phyloP scores from a whole-genome alignment of 2,888 invertebrate species.

The Mycalesis mineus region DNA sequence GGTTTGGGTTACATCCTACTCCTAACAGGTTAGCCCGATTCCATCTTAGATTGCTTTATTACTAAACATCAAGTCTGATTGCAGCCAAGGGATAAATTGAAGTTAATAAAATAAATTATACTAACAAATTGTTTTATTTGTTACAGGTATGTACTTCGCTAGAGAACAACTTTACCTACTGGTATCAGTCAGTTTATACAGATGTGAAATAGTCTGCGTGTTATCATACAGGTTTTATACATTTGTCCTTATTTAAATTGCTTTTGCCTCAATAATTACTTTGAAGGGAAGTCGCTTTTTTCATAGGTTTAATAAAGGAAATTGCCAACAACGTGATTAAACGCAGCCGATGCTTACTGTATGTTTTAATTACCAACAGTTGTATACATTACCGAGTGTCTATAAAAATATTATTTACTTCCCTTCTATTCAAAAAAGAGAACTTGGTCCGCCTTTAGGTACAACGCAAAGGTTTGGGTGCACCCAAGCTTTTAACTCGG shows the following conservation, averaged over 20 bases:
- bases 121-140: neutral
- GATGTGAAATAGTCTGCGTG: neutral
- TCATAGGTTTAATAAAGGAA: constrained; percentile 5
- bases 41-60: too few relatives aligned
- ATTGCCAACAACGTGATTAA: constrained; percentile 2
- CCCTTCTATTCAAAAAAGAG: too few relatives aligned
- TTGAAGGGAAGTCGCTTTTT: constrained; percentile 17
- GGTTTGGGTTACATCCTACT: too few relatives aligned
- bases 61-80: too few relatives aligned
- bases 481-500: too few relatives aligned
- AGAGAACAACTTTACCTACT: neutral
- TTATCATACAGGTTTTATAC: neutral
- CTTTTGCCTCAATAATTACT: neutral
- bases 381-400: neutral
- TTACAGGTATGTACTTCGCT: neutral
- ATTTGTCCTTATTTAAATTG: constrained; percentile 8
- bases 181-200: neutral
- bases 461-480: too few relatives aligned
- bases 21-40: too few relatives aligned
- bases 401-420: too few relatives aligned
- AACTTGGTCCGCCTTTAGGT: too few relatives aligned
- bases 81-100: too few relatives aligned
- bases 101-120: too few relatives aligned
- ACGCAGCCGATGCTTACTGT: neutral
- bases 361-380: neutral